phyloP scores from a whole-genome alignment of 2,797 vertebrate genomes.

The Enteromius unitaeniatus region DNA sequence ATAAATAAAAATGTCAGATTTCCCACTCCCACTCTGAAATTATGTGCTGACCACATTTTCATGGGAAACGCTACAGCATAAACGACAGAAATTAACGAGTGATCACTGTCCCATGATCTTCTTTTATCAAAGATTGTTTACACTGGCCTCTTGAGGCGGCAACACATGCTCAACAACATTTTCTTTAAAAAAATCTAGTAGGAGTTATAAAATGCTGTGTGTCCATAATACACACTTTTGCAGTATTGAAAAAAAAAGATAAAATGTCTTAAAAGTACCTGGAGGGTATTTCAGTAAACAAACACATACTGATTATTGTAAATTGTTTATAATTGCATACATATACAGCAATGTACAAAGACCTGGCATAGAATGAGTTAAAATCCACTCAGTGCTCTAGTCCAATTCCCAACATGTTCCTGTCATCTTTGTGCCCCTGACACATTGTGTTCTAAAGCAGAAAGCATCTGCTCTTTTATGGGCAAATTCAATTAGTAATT shows the following conservation, averaged over 20 bases:
- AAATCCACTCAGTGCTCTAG: constrained; percentile 25
- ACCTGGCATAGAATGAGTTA: constrained; percentile 48
- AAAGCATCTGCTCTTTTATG: constrained; percentile 68
- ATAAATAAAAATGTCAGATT: constrained; percentile 80
- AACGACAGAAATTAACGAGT: constrained; percentile 64
- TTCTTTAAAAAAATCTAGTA: not conserved
- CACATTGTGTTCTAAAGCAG: constrained; percentile 55
- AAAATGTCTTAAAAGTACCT: not conserved
- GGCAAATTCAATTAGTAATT: constrained; percentile 67
- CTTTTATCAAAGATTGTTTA: constrained; percentile 50
- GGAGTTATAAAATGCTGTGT: not conserved
- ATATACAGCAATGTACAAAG: not conserved
- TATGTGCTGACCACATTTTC: constrained; percentile 82
- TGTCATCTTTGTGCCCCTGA: constrained; percentile 50
- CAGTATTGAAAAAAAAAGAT: not conserved
- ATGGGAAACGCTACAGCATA: constrained; percentile 83
- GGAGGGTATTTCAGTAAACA: not conserved
- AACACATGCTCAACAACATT: not conserved
- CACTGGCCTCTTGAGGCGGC: constrained; percentile 1
- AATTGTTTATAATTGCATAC: not conserved
- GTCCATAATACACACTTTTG: not conserved
- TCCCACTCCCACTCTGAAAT: constrained; percentile 77
- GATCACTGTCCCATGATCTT: constrained; percentile 61
- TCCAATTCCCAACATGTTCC: constrained; percentile 36
- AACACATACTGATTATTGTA: constrained; percentile 16